Conservation (phyloP, 2,797 vertebrate genomes). For the Merluccius polli region DNA sequence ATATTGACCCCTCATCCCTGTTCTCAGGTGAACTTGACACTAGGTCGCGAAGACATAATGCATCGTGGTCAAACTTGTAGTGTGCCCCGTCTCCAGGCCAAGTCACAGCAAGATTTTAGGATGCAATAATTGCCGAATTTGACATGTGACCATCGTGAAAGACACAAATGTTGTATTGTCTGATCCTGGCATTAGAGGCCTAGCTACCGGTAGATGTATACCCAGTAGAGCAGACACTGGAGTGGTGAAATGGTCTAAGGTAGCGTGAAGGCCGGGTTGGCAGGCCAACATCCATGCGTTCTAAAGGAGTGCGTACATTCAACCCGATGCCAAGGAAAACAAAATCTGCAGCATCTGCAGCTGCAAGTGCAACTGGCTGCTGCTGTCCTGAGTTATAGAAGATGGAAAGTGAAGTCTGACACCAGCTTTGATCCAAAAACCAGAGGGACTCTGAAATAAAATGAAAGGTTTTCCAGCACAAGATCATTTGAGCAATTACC, state of each 20-base stretch:
- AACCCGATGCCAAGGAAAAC: conserved; percentile 59
- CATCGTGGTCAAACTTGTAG: too few species aligned
- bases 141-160: too few species aligned
- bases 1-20: too few species aligned
- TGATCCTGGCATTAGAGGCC: too few species aligned
- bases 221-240: conserved; percentile 14
- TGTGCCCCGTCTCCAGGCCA: too few species aligned
- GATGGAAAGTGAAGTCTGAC: conserved; percentile 54
- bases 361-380: conserved; percentile 51
- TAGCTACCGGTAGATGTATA: conserved; percentile 40
- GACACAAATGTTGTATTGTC: too few species aligned
- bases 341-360: conserved; percentile 37
- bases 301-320: conserved; percentile 36
- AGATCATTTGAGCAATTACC: conserved; percentile 41
- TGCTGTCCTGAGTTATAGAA: conserved; percentile 35
- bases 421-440: conserved; percentile 24
- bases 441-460: conserved; percentile 26
- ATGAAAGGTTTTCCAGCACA: conserved; percentile 23
- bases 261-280: neutral
- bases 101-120: too few species aligned
- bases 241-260: conserved; percentile 8
- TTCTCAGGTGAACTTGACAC: too few species aligned
- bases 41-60: too few species aligned
- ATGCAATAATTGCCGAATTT: too few species aligned
- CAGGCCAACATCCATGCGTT: conserved; percentile 41